phyloP scores from a whole-genome alignment of 2,797 vertebrate species.

The Rhynchonycteris naso region DNA sequence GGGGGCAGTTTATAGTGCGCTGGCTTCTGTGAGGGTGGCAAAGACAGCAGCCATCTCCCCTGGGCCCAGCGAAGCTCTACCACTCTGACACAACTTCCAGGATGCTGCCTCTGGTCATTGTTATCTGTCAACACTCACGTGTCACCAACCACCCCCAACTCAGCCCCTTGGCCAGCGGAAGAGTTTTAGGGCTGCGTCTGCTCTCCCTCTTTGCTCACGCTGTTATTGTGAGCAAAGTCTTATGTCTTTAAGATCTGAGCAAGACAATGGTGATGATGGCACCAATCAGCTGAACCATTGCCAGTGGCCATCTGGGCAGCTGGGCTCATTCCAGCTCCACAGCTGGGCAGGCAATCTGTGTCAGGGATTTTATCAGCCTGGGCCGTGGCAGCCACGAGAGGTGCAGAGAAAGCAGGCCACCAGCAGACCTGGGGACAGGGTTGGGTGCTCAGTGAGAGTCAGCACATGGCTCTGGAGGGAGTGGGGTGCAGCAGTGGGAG shows the following conservation, averaged over 20 bases:
- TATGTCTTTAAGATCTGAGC: conserved; percentile 20
- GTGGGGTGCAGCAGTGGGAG: not conserved
- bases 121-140: not conserved
- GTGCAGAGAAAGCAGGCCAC: conserved; percentile 13
- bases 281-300: not conserved
- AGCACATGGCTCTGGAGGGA: not conserved
- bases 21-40: not conserved
- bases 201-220: not conserved
- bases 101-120: not conserved
- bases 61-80: not conserved
- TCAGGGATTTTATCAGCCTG: conserved; percentile 74
- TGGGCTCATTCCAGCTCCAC: conserved; percentile 49
- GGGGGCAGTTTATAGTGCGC: not conserved
- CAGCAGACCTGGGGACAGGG: conserved; percentile 45
- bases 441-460: not conserved
- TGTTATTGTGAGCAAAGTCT: not conserved
- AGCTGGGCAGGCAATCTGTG: conserved; percentile 67
- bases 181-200: not conserved
- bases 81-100: not conserved
- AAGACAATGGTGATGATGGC: not conserved
- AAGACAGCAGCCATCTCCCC: not conserved
- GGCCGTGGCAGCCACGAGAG: conserved; percentile 13
- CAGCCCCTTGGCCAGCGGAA: not conserved
- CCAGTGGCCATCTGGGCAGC: conserved; percentile 44
- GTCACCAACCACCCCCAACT: rapidly evolving